These are phyloP conservation scores for Drosophila lacicola DNA, from an alignment of 2,888 invertebrate species.

Conservation along the genomic window DNA sequence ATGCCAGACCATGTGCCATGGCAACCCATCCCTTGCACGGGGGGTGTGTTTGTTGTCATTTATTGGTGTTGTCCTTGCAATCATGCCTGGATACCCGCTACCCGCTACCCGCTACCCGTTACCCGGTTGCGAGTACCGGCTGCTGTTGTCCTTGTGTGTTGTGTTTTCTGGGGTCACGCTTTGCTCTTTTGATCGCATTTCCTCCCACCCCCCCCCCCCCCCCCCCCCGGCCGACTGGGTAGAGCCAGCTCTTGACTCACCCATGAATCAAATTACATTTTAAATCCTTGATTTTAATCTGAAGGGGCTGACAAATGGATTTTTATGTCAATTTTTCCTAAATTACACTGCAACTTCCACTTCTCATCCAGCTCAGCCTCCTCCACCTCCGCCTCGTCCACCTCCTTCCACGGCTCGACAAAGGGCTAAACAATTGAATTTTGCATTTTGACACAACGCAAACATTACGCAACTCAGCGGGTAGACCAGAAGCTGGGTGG, in stretches of 20 bases:
- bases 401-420: constrained; percentile 36
- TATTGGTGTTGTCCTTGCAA: constrained; percentile 76
- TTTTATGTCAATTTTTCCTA: constrained; percentile 82
- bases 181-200: constrained; percentile 75
- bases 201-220: constrained; percentile 4
- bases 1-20: constrained; percentile 15
- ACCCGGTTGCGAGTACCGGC: constrained; percentile 8
- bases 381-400: constrained; percentile 8
- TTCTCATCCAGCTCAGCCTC: constrained; percentile 18
- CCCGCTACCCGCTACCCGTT: constrained; percentile 12
- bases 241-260: constrained; percentile 22
- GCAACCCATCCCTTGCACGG: constrained; percentile 15
- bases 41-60: constrained; percentile 83
- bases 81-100: constrained; percentile 34
- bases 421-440: constrained; percentile 81
- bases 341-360: constrained; percentile 54
- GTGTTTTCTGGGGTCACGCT: constrained; percentile 79
- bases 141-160: constrained; percentile 60
- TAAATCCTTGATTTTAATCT: constrained; percentile 84
- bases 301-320: constrained; percentile 85
- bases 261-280: constrained; percentile 84
- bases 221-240: neutral
- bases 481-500: neutral
- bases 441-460: constrained; percentile 75
- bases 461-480: constrained; percentile 43